Percentiles rank a stretch among this genome's conserved stretches.
phyloP scores from a whole-genome alignment of 2,888 invertebrate genomes.

The Mystacides longicornis region DNA sequence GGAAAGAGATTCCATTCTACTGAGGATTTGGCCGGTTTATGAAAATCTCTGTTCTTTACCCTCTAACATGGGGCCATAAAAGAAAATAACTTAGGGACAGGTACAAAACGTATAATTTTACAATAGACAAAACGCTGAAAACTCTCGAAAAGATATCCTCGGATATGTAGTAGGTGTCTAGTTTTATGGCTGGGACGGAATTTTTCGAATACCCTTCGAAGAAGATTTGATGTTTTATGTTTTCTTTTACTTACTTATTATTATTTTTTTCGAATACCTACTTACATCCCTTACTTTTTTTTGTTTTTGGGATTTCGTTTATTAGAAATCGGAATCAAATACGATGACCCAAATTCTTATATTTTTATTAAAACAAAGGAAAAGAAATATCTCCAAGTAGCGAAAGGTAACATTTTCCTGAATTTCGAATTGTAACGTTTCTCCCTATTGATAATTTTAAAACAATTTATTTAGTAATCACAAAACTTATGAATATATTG shows the following conservation, averaged over 20 bases:
- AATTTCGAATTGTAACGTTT: too few relatives aligned
- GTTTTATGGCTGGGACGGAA: conserved; percentile 7
- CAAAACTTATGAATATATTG: too few relatives aligned
- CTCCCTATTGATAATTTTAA: too few relatives aligned
- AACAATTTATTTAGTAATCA: too few relatives aligned
- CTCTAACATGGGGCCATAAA: conserved; percentile 16
- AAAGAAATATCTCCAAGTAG: too few relatives aligned
- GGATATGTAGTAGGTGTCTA: conserved; percentile 4
- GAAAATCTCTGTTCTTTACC: conserved; percentile 18
- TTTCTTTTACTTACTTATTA: too few relatives aligned
- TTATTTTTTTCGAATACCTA: not conserved
- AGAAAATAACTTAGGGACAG: conserved; percentile 11
- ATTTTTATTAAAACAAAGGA: not conserved
- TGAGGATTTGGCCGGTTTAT: conserved; percentile 13
- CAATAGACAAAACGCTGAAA: conserved; percentile 11
- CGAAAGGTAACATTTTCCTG: too few relatives aligned
- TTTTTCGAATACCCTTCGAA: not conserved
- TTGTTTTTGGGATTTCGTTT: not conserved
- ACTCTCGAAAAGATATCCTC: not conserved
- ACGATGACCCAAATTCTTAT: conserved; percentile 4
- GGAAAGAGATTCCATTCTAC: conserved; percentile 4
- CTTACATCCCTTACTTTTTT: not conserved
- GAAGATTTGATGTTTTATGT: conserved; percentile 7
- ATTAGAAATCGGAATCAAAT: conserved; percentile 3
- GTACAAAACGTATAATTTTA: conserved; percentile 20